These are phyloP conservation scores for Rhagonycha lutea DNA, from an alignment of 2,888 invertebrate genomes.

Conservation along the genomic window DNA sequence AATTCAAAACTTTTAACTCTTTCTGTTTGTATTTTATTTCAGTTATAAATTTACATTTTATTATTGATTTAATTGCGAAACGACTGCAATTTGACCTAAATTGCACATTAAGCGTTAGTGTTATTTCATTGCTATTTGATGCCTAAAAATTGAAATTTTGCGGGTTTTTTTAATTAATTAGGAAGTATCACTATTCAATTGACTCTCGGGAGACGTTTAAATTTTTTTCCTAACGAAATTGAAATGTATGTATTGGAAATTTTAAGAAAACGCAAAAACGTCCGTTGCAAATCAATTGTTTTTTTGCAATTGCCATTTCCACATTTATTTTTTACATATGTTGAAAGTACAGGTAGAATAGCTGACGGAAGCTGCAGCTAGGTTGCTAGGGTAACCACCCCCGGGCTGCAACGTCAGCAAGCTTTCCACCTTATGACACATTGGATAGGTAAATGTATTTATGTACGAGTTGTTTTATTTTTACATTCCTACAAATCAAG, in stretches of 20 bases:
- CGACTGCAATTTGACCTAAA: background rate
- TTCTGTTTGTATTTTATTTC: background rate
- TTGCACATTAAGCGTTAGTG: background rate
- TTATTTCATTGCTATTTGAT: background rate
- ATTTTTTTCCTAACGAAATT: no score
- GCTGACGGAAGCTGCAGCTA: conserved; percentile 28
- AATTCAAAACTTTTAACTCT: background rate
- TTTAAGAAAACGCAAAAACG: background rate
- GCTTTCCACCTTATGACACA: conserved; percentile 27
- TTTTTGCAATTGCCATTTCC: conserved; percentile 4
- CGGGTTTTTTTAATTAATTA: background rate
- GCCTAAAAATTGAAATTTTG: background rate
- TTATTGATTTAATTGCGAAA: background rate
- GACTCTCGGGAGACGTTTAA: no score
- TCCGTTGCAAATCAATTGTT: background rate
- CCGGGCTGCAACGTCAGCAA: conserved; percentile 31
- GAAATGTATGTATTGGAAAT: background rate
- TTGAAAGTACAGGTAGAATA: conserved; percentile 22
- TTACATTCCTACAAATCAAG: conserved; percentile 10
- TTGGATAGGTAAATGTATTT: conserved; percentile 24
- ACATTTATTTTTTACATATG: conserved; percentile 15
- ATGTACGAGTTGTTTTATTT: conserved; percentile 29
- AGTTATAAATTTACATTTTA: background rate
- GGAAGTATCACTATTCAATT: no score
- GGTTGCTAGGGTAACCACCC: conserved; percentile 34